Conservation (phyloP, 2,888 invertebrate species). For the Ectemnius lituratus region DNA sequence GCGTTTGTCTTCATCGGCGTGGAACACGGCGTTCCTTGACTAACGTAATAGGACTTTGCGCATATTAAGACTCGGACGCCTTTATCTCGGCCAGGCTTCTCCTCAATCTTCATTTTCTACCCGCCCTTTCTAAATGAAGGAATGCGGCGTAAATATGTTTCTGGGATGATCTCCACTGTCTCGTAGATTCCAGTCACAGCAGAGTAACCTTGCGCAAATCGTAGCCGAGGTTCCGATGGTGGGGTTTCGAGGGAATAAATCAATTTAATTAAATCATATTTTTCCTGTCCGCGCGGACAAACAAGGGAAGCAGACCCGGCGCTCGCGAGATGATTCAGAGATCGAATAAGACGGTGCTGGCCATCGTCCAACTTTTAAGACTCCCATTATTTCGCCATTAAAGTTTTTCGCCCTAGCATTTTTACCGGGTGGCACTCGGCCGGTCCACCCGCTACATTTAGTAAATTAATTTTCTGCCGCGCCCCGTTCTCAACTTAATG, state of each 20-base stretch:
- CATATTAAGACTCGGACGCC: slow-evolving; percentile 1
- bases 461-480: slow-evolving; percentile 68
- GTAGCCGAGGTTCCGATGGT: background rate
- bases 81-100: too few species aligned
- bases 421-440: slow-evolving; percentile 26
- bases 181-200: too few species aligned
- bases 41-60: slow-evolving; percentile 35
- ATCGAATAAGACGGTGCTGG: slow-evolving; percentile 59
- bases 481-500: slow-evolving; percentile 66
- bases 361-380: slow-evolving; percentile 63
- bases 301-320: background rate
- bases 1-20: slow-evolving; percentile 55
- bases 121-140: too few species aligned
- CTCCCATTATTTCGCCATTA: slow-evolving; percentile 68
- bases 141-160: too few species aligned
- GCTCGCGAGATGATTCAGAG: slow-evolving; percentile 33
- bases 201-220: too few species aligned
- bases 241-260: background rate
- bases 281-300: slow-evolving; percentile 11
- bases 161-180: too few species aligned
- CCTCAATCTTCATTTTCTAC: too few species aligned
- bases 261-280: slow-evolving; percentile 7
- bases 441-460: slow-evolving; percentile 61
- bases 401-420: slow-evolving; percentile 56
- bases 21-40: slow-evolving; percentile 31